Base-by-base conservation (phyloP, 2,113 vertebrate species). In the Mixornis gularis region DNA sequence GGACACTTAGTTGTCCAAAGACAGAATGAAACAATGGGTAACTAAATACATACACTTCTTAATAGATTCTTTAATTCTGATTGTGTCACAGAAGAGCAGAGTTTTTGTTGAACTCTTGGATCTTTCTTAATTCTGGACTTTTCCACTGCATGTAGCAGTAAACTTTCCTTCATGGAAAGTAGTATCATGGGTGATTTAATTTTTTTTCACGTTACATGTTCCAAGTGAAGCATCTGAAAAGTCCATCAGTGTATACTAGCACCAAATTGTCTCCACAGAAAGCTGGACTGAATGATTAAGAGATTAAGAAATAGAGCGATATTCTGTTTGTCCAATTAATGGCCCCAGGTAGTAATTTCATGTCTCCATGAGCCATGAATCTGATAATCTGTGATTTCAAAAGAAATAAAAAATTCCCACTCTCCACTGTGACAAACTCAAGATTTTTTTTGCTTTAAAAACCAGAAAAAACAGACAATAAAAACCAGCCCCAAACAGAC, bases 201-300 rank as follows among this genome's bases (percentile, higher is more conserved):
- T 52, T 32, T 78, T 90, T 89, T 92, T 78, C 6, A 9, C 1
- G 0, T 71, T 93, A 30, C 8, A 1, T 17, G 6, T 87, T 92
- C 84, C 65, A 74, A 74, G 22, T 29, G 22, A 69, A 92, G 59
- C 66, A 84, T 86, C 89, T 94, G 92, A 93, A 94, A 95, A 81
- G n/a, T 76, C 34, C 62, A 91, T 93, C 90, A 81, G 10, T 46
- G 14, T 26, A 56, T 73, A 24, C 21, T 27, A 79, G 26, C 76
- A 78, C 43, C 21, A 32, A 55, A 12, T 48, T 59, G 36, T 77
- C 83, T 87, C 69, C 69, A 64, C 32, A 43, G 86, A 82, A 79
- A 88, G 1, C 16, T 74, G 49, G 53, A 43, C 11, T 41, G 13
- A 87, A 71, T 78, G 52, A 94, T 77, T 87, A 64, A 70, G 27